A percentile compares a stretch with the other conserved stretches of the same genome.
phyloP scores from a whole-genome alignment of 2,888 invertebrate species.

The Branchipolynoe longqiensis region DNA sequence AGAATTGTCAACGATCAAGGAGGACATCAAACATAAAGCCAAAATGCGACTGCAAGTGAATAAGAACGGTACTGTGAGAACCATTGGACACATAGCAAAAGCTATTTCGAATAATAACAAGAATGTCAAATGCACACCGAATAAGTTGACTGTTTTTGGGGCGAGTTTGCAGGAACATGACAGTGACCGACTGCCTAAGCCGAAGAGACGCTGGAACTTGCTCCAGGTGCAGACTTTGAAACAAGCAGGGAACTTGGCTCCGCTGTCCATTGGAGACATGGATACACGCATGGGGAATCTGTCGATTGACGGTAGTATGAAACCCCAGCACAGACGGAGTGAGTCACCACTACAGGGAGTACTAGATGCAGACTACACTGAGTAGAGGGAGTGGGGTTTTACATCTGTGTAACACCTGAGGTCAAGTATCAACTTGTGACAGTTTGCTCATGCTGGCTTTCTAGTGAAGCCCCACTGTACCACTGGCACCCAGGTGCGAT shows the following conservation, averaged over 20 bases:
- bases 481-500: too few species aligned
- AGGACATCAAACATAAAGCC: too few species aligned
- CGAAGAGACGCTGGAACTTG: slow-evolving; percentile 12
- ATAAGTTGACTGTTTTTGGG: background rate
- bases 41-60: too few species aligned
- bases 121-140: background rate
- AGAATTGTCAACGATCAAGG: background rate
- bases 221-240: background rate
- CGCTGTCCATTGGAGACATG: background rate
- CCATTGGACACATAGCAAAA: slow-evolving; percentile 28
- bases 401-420: too few species aligned
- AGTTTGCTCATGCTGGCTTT: too few species aligned
- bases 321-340: slow-evolving; percentile 25
- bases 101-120: background rate
- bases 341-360: background rate
- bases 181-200: background rate
- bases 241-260: background rate
- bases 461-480: too few species aligned
- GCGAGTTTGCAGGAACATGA: background rate
- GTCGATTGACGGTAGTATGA: background rate
- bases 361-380: background rate
- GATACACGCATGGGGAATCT: background rate
- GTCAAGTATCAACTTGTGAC: too few species aligned
- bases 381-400: too few species aligned
- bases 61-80: slow-evolving; percentile 5